Percentiles rank a stretch among this genome's conserved stretches.
phyloP scores from a whole-genome alignment of 2,888 invertebrate species.

The Drosophila formosana region DNA sequence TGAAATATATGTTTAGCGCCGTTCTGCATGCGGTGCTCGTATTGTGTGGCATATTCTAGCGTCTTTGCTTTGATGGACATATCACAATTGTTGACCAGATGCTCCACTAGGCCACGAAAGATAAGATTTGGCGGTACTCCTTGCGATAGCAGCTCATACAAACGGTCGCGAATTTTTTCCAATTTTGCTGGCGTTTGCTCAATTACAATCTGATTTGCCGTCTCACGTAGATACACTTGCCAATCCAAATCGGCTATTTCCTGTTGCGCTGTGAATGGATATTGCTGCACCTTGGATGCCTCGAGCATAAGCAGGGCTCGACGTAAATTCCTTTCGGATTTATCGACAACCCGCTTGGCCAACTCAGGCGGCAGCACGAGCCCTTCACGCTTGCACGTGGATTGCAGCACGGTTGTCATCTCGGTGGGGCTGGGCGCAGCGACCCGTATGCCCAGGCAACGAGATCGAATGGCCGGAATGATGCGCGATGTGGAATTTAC shows the following conservation, averaged over 20 bases:
- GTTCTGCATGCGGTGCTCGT: constrained; percentile 95
- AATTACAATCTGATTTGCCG: constrained; percentile 93
- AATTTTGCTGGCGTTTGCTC: constrained; percentile 95
- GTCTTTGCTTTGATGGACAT: constrained; percentile 94
- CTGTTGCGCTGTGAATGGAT: constrained; percentile 93
- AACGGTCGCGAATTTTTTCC: constrained; percentile 92
- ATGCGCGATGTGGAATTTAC: constrained; percentile 98
- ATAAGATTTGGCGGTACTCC: constrained; percentile 97
- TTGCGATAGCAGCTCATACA: constrained; percentile 97
- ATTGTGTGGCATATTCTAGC: constrained; percentile 93
- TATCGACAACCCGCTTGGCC: constrained; percentile 91
- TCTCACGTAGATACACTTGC: constrained; percentile 94
- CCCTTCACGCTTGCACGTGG: constrained; percentile 92
- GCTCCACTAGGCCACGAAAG: constrained; percentile 93
- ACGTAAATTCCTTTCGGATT: constrained; percentile 94
- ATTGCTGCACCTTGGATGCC: constrained; percentile 96
- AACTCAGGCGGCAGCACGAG: constrained; percentile 91
- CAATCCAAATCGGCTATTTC: constrained; percentile 96
- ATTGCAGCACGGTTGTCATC: constrained; percentile 88
- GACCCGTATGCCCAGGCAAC: constrained; percentile 96
- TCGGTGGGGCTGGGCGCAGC: constrained; percentile 93
- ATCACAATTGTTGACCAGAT: constrained; percentile 95
- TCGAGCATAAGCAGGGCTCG: constrained; percentile 97
- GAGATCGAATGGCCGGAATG: constrained; percentile 97
- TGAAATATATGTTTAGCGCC: constrained; percentile 98